Conservation (phyloP, 92 coral and sea anemone genomes). For the Palythoa grandis region DNA sequence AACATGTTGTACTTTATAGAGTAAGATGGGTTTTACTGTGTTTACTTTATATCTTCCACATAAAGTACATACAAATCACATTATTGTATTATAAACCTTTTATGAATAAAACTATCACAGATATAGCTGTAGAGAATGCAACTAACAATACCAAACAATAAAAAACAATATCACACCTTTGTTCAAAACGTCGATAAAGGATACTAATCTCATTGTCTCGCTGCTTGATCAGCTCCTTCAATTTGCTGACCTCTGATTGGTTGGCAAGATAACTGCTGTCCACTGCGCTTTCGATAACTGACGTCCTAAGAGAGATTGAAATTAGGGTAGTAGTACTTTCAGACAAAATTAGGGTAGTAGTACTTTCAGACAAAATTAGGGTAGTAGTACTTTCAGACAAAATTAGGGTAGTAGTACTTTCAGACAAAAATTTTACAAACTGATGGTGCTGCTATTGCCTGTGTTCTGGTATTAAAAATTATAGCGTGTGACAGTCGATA, state of each 20-base stretch:
- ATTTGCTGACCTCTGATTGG: conserved; percentile 84
- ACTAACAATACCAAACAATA: background rate
- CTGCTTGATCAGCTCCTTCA: conserved; percentile 92
- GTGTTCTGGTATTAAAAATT: too few species aligned
- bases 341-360: too few species aligned
- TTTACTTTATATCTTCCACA: too few species aligned
- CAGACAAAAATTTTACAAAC: too few species aligned
- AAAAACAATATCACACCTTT: conserved; percentile 46
- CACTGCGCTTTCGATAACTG: conserved; percentile 39
- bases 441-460: too few species aligned
- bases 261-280: conserved; percentile 92
- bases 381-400: too few species aligned
- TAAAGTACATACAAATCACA: too few species aligned
- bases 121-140: background rate
- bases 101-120: background rate
- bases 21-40: too few species aligned
- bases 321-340: background rate
- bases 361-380: too few species aligned
- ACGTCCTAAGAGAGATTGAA: conserved; percentile 24
- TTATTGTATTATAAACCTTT: background rate
- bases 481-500: background rate
- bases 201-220: conserved; percentile 98
- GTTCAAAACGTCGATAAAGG: conserved; percentile 70
- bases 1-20: too few species aligned
- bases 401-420: too few species aligned